Evolutionary conservation across 2,888 invertebrate genomes (phyloP).

Genomic region (Volucella inanis): DNA sequence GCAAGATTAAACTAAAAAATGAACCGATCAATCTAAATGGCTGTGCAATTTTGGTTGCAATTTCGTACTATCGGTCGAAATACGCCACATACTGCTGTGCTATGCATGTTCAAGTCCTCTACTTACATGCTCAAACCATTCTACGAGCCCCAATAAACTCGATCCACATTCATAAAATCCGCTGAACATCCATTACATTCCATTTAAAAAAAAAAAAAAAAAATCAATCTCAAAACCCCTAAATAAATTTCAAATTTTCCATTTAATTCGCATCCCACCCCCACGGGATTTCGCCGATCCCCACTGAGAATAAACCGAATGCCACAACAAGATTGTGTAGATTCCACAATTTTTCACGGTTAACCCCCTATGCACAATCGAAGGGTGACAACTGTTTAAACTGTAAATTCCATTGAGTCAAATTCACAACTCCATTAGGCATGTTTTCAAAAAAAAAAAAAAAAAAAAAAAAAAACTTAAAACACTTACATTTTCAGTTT

Average conservation of each 20-base stretch:
- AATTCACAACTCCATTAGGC: slow-evolving; percentile 70
- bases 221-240: slow-evolving; percentile 24
- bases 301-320: slow-evolving; percentile 26
- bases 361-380: slow-evolving; percentile 52
- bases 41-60: too few relatives aligned
- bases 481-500: slow-evolving; percentile 49
- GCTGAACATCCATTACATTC: neutral
- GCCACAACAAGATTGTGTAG: slow-evolving; percentile 66
- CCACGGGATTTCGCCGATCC: neutral
- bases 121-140: too few relatives aligned
- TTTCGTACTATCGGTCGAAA: too few relatives aligned
- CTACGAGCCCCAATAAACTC: too few relatives aligned
- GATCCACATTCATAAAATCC: too few relatives aligned
- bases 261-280: slow-evolving; percentile 31
- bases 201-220: neutral
- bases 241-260: slow-evolving; percentile 62
- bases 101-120: too few relatives aligned
- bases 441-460: slow-evolving; percentile 46
- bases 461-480: slow-evolving; percentile 41
- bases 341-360: slow-evolving; percentile 69
- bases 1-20: too few relatives aligned
- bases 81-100: too few relatives aligned
- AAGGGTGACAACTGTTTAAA: slow-evolving; percentile 38
- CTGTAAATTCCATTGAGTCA: slow-evolving; percentile 64
- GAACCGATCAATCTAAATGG: too few relatives aligned